Base-by-base conservation (phyloP, 1,140 invertebrate species). In the Ridgeia piscesae region DNA sequence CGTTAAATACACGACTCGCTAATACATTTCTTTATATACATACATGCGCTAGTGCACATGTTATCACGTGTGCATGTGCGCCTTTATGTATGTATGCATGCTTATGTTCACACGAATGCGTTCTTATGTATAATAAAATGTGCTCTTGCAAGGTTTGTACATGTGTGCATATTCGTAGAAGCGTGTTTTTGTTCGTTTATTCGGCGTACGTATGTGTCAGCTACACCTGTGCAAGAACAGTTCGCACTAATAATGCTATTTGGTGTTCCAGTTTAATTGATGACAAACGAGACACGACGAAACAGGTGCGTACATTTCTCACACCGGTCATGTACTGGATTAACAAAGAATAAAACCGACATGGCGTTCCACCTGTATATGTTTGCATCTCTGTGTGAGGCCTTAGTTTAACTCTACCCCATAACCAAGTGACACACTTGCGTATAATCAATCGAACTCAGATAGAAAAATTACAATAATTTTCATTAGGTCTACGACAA, bases 281-380 rank as follows among this genome's bases (percentile, higher is more conserved):
- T 90, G 94, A 94, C 6, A 95, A 95, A 90, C 95, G 95, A 92
- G 95, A 95, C 90, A 92, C 90, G 34, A 89, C 93, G 8, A 95
- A 95, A 93, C 95, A 95, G 93, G 95, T 95, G 58, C 58, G 17
- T 9, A 77, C 58, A 1, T 77, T 77, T 21, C 27, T 35, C 27
- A 89, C 89, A 92, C 48, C 14, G 58, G 6, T 33, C 11, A 89
- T 34, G 11, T 2, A 21, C 11, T 77, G 58, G 0, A 77, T 77
- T 77, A 77, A 14, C 42, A 77, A 9, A 14, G 0, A 21, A 77
- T 77, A 14, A 77, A 14, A 4, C 58, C 2, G 27, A n/a, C n/a
- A 27, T 77, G 27, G 27, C 27, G 27, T 21, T 31, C 11, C 14
- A 31, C 14, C n/a, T 21, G 2, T 77, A 17, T 17, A 31, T 77